These are phyloP conservation scores for Heliconius melpomene DNA, from an alignment of 1,140 invertebrate genomes.

Conservation along the genomic window DNA sequence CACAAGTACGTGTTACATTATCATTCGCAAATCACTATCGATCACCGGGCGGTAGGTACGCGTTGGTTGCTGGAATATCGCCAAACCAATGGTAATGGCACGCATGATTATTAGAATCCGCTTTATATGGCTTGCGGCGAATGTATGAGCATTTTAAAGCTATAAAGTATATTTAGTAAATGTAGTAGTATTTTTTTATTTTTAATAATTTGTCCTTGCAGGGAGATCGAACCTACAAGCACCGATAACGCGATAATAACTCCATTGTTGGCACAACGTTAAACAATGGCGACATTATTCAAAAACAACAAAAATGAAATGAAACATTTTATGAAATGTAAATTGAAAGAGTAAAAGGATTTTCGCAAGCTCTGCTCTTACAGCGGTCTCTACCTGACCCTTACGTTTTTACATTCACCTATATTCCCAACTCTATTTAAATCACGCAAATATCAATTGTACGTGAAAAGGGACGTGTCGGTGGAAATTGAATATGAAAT, in stretches of 20 bases:
- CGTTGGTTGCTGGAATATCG: not conserved
- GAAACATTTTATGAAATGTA: not conserved
- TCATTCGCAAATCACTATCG: not conserved
- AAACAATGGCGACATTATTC: not conserved
- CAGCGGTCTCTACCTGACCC: slow-evolving; percentile 19
- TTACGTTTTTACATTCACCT: slow-evolving; percentile 13
- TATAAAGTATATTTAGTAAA: not conserved
- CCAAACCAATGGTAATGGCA: slow-evolving; percentile 12
- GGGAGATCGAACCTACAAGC: no score
- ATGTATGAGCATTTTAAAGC: not conserved
- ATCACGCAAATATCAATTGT: slow-evolving; percentile 33
- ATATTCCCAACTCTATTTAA: slow-evolving; percentile 33
- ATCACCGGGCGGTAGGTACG: not conserved
- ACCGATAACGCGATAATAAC: no score
- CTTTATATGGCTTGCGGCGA: not conserved
- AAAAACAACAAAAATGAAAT: slow-evolving; percentile 1
- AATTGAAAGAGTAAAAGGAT: slow-evolving; percentile 19
- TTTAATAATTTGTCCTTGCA: no score
- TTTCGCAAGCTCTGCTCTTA: slow-evolving; percentile 19
- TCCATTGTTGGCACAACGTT: no score
- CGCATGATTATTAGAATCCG: slow-evolving; percentile 10
- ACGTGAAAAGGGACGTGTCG: not conserved
- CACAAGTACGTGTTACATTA: not conserved
- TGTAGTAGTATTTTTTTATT: no score
- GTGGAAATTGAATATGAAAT: slow-evolving; percentile 23